Conservation (phyloP, 2,888 invertebrate genomes). For the Acrocera orbiculus region DNA sequence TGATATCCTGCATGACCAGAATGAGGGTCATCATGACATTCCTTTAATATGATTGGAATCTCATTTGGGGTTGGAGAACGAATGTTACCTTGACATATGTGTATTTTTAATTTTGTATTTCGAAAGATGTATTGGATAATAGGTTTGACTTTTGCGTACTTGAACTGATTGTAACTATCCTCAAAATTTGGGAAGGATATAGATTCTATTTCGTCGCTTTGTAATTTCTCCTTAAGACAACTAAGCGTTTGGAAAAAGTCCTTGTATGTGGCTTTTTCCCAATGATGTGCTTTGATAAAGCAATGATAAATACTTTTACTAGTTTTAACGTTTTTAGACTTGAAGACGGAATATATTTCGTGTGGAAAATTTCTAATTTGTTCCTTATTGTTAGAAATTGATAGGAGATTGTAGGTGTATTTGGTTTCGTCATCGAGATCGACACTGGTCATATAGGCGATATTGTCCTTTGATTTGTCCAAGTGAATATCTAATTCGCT, state of each 20-base stretch:
- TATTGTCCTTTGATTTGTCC: too few species aligned
- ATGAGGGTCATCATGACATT: slow-evolving; percentile 7
- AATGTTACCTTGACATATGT: neutral
- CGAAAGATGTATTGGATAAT: slow-evolving; percentile 3
- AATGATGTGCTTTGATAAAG: slow-evolving; percentile 7
- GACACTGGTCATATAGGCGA: too few species aligned
- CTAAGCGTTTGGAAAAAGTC: slow-evolving; percentile 6
- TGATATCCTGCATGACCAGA: neutral
- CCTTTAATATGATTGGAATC: slow-evolving; percentile 7
- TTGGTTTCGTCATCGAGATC: too few species aligned
- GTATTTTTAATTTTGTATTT: slow-evolving; percentile 5
- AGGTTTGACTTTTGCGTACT: slow-evolving; percentile 6
- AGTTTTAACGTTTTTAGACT: slow-evolving; percentile 2
- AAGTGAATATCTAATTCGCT: too few species aligned
- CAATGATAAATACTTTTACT: slow-evolving; percentile 5
- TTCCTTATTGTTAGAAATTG: too few species aligned
- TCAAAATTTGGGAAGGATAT: slow-evolving; percentile 4
- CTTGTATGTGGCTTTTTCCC: slow-evolving; percentile 1
- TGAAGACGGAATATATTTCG: slow-evolving; percentile 7
- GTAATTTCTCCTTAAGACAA: slow-evolving; percentile 3
- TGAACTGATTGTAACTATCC: slow-evolving; percentile 5
- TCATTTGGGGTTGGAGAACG: neutral
- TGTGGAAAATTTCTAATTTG: too few species aligned
- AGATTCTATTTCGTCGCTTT: slow-evolving; percentile 2
- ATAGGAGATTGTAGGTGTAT: too few species aligned